phyloP scores from a whole-genome alignment of 2,888 invertebrate species.

The Dicyrtomina minuta region DNA sequence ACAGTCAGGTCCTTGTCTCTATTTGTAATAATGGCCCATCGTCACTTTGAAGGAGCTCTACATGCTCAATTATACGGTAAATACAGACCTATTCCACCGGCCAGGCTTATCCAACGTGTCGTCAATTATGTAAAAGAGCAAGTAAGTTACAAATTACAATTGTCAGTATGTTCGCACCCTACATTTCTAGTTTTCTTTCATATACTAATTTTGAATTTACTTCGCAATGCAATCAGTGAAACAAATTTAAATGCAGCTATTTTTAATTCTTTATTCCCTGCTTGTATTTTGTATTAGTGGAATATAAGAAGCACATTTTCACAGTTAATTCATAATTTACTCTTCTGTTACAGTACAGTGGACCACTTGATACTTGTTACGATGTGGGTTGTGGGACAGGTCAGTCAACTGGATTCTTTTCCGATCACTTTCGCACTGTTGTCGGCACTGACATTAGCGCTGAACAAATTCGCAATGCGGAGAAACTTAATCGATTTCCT shows the following conservation, averaged over 20 bases:
- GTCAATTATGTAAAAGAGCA: slow-evolving; percentile 49
- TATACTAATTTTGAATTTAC: background rate
- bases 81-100: slow-evolving; percentile 47
- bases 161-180: background rate
- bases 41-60: slow-evolving; percentile 51
- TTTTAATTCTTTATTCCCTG: background rate
- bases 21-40: slow-evolving; percentile 52
- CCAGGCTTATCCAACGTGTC: slow-evolving; percentile 45
- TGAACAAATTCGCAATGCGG: slow-evolving; percentile 57
- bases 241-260: no score
- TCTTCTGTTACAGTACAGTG: background rate
- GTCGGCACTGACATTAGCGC: slow-evolving; percentile 59
- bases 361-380: background rate
- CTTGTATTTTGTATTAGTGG: background rate
- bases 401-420: slow-evolving; percentile 58
- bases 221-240: no score
- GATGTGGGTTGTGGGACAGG: slow-evolving; percentile 59
- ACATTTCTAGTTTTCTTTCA: background rate
- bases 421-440: slow-evolving; percentile 57
- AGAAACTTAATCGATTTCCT: slow-evolving; percentile 49
- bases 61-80: slow-evolving; percentile 52
- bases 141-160: slow-evolving; percentile 40
- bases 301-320: no score
- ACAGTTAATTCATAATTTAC: background rate
- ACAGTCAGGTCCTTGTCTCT: no score